phyloP scores from a whole-genome alignment of 1,140 invertebrate genomes.

The Pollicipes pollicipes region DNA sequence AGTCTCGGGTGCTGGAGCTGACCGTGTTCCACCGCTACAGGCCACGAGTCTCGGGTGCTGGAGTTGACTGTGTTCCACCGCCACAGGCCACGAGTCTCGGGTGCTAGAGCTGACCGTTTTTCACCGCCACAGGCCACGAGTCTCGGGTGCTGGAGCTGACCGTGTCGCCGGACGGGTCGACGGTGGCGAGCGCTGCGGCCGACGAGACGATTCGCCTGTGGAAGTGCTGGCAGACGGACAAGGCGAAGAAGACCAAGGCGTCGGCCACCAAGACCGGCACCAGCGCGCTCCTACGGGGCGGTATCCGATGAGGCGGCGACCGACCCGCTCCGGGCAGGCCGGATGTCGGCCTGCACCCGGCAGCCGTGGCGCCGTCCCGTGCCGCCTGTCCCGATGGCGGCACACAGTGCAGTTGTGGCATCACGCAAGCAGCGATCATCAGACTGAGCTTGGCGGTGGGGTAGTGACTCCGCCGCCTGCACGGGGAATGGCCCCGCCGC shows the following conservation, averaged over 20 bases:
- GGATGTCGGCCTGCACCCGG: too few relatives aligned
- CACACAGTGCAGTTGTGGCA: too few relatives aligned
- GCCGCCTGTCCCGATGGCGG: too few relatives aligned
- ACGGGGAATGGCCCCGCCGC: too few relatives aligned
- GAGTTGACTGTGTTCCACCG: too few relatives aligned
- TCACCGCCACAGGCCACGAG: conserved; percentile 72
- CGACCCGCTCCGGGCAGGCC: neutral
- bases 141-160: conserved; percentile 75
- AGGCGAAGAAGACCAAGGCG: conserved; percentile 41
- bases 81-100: conserved; percentile 72
- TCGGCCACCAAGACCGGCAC: neutral
- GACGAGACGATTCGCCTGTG: conserved; percentile 89
- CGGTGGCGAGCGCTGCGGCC: conserved; percentile 59
- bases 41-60: neutral
- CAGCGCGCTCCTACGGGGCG: neutral
- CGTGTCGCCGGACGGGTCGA: conserved; percentile 85
- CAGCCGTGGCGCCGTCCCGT: too few relatives aligned
- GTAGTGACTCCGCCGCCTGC: too few relatives aligned
- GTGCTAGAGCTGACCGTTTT: too few relatives aligned
- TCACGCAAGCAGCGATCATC: too few relatives aligned
- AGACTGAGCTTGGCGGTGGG: too few relatives aligned
- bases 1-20: too few relatives aligned
- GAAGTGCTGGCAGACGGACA: conserved; percentile 76
- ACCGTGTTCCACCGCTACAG: too few relatives aligned
- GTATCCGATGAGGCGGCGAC: neutral